Evolutionary conservation across 37 sponge, comb jelly and placozoan genomes (phyloP).

Genomic region (Cladorhizidae sp.): DNA sequence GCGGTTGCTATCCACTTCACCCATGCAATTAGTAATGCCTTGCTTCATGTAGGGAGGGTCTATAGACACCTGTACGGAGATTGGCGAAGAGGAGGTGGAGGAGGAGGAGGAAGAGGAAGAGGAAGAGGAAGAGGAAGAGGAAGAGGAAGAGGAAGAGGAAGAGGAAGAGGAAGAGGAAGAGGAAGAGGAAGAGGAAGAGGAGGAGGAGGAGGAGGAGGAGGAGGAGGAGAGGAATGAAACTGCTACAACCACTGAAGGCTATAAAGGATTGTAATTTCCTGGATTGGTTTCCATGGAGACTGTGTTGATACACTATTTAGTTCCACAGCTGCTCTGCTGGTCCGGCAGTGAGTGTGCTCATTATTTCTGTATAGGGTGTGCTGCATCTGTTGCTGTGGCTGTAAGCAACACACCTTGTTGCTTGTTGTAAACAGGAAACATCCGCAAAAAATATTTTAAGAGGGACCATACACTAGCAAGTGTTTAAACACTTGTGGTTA

Average conservation of each 20-base stretch:
- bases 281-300: neutral
- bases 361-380: too few species aligned
- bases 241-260: too few species aligned
- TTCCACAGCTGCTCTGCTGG: too few species aligned
- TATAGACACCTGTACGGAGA: neutral
- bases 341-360: too few species aligned
- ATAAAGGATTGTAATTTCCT: neutral
- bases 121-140: neutral
- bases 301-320: neutral
- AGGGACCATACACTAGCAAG: too few species aligned
- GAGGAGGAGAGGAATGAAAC: neutral
- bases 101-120: neutral
- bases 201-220: neutral
- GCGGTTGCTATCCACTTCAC: constrained; percentile 69
- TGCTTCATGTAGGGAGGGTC: constrained; percentile 36
- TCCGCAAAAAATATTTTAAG: too few species aligned
- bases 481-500: too few species aligned
- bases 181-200: neutral
- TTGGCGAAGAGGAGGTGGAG: neutral
- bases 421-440: too few species aligned
- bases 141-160: neutral
- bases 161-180: neutral
- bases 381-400: too few species aligned
- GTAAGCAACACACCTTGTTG: too few species aligned
- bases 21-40: constrained; percentile 65